These are phyloP conservation scores for Tipula unca DNA, from an alignment of 2,888 invertebrate species.

Conservation along the genomic window DNA sequence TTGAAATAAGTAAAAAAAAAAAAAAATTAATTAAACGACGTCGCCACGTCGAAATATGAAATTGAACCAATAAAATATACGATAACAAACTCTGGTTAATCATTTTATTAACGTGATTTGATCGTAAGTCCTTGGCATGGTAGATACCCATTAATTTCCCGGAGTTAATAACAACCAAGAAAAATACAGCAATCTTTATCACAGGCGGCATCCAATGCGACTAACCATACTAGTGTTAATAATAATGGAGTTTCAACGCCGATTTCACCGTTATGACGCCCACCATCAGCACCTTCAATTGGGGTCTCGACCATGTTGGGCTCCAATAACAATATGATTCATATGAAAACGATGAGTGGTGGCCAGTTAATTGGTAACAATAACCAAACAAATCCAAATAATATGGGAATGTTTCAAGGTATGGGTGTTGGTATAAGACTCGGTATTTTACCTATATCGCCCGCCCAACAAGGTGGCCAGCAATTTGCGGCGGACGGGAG, in stretches of 20 bases:
- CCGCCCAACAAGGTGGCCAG: conserved; percentile 33
- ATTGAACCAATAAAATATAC: no score
- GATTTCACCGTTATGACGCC: conserved; percentile 22
- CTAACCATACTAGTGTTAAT: background rate
- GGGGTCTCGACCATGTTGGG: conserved; percentile 1
- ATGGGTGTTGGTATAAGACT: conserved; percentile 31
- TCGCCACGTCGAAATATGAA: no score
- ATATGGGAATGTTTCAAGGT: conserved; percentile 1
- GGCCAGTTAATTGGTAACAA: background rate
- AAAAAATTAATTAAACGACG: no score
- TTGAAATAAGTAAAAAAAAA: no score
- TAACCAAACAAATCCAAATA: background rate
- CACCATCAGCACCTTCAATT: conserved; percentile 22
- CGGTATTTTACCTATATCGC: conserved; percentile 45
- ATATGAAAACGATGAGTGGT: background rate
- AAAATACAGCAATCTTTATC: conserved; percentile 22
- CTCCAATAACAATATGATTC: background rate
- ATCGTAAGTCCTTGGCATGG: no score
- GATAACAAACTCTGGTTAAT: no score
- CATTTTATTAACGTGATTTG: no score
- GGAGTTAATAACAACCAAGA: conserved; percentile 24
- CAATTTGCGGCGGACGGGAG: conserved; percentile 35
- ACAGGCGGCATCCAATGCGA: background rate
- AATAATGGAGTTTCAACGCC: background rate
- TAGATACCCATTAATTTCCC: no score